Conservation (phyloP, 2,888 invertebrate genomes). For the Dryobota labecula region DNA sequence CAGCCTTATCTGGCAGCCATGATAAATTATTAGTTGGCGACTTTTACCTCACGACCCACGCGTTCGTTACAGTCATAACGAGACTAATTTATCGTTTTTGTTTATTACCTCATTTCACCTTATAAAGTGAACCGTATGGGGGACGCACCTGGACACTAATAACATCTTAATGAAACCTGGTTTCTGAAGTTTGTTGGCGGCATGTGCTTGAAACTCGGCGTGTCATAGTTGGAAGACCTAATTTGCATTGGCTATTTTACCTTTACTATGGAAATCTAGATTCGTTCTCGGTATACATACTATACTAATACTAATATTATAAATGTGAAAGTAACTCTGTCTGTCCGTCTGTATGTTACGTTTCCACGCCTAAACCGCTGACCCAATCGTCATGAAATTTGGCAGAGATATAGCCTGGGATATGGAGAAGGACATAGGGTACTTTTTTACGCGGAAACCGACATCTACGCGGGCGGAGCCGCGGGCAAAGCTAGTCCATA, state of each 20-base stretch:
- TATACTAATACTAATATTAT: too few relatives aligned
- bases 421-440: too few relatives aligned
- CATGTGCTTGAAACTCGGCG: constrained; percentile 38
- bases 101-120: constrained; percentile 58
- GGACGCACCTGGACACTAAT: constrained; percentile 55
- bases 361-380: too few relatives aligned
- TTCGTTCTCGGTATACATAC: too few relatives aligned
- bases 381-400: too few relatives aligned
- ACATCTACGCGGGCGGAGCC: too few relatives aligned
- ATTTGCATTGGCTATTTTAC: constrained; percentile 12
- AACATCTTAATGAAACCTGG: constrained; percentile 56
- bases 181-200: constrained; percentile 39
- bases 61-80: constrained; percentile 84
- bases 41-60: constrained; percentile 75
- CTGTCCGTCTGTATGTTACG: too few relatives aligned
- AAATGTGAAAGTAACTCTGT: too few relatives aligned
- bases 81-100: constrained; percentile 81
- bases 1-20: constrained; percentile 76
- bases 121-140: constrained; percentile 54
- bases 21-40: constrained; percentile 83
- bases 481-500: too few relatives aligned
- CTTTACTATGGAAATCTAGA: constrained; percentile 2
- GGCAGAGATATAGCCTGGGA: too few relatives aligned
- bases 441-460: too few relatives aligned
- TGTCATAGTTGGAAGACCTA: constrained; percentile 13